phyloP scores from a whole-genome alignment of 2,888 invertebrate species.

The Chesias legatella region DNA sequence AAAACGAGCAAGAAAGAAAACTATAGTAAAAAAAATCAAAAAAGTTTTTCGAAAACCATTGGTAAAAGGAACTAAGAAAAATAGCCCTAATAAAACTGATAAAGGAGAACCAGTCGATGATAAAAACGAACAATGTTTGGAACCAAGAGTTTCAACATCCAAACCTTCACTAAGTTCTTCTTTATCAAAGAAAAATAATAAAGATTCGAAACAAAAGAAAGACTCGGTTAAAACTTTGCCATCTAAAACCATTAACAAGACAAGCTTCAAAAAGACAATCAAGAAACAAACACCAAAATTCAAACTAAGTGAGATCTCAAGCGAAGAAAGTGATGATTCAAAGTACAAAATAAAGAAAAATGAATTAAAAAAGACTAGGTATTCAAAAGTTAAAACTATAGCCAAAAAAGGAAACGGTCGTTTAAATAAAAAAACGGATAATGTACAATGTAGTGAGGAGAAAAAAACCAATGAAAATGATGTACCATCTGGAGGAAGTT shows the following conservation, averaged over 20 bases:
- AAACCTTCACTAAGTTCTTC: constrained; percentile 52
- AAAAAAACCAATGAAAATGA: constrained; percentile 23
- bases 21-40: constrained; percentile 56
- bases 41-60: constrained; percentile 52
- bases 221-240: constrained; percentile 49
- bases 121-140: constrained; percentile 43
- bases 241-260: constrained; percentile 41
- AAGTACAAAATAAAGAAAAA: constrained; percentile 71
- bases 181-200: constrained; percentile 57
- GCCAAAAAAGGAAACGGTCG: constrained; percentile 46
- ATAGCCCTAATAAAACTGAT: constrained; percentile 50
- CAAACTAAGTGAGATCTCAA: constrained; percentile 39
- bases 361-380: constrained; percentile 52
- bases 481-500: constrained; percentile 23
- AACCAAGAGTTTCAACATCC: constrained; percentile 48
- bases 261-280: constrained; percentile 42
- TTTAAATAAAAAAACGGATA: constrained; percentile 49
- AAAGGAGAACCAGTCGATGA: constrained; percentile 42
- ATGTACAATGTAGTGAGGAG: constrained; percentile 24
- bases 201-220: constrained; percentile 64
- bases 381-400: constrained; percentile 52
- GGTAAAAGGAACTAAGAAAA: constrained; percentile 55
- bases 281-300: constrained; percentile 33
- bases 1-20: constrained; percentile 59
- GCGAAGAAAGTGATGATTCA: constrained; percentile 47